Conservation (phyloP, 1,140 invertebrate species). For the Drosophila nigromelanica region DNA sequence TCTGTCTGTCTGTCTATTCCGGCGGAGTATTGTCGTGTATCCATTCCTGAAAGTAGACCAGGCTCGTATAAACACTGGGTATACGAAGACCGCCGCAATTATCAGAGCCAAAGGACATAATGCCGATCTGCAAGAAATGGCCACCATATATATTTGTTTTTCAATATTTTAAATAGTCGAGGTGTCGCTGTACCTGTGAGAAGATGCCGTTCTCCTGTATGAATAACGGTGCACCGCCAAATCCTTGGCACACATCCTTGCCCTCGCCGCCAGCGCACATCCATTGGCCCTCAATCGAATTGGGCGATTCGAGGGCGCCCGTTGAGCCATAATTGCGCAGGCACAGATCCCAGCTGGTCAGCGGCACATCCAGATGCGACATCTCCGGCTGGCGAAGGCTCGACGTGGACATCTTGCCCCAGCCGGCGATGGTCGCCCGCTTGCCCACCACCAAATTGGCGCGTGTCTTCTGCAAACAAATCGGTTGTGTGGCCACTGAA, state of each 20-base stretch:
- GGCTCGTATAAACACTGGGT: slow-evolving; percentile 88
- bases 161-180: too few species aligned
- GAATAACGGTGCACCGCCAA: slow-evolving; percentile 88
- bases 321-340: slow-evolving; percentile 80
- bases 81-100: slow-evolving; percentile 88
- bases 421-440: slow-evolving; percentile 83
- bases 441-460: slow-evolving; percentile 84
- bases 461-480: slow-evolving; percentile 84
- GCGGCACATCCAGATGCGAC: slow-evolving; percentile 77
- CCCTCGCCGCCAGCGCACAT: slow-evolving; percentile 88
- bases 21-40: slow-evolving; percentile 88
- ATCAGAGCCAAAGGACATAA: slow-evolving; percentile 89
- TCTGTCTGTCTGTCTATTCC: slow-evolving; percentile 68
- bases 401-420: slow-evolving; percentile 82
- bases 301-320: slow-evolving; percentile 82
- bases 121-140: slow-evolving; percentile 85
- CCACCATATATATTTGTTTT: background rate
- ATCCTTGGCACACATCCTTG: slow-evolving; percentile 88
- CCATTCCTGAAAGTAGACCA: slow-evolving; percentile 88
- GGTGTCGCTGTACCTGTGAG: slow-evolving; percentile 88
- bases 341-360: slow-evolving; percentile 83
- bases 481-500: slow-evolving; percentile 85
- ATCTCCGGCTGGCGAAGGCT: slow-evolving; percentile 79
- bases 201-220: slow-evolving; percentile 85
- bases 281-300: slow-evolving; percentile 85